Conservation (phyloP, 53 echinoderm and acorn worm species). For the Holothuria leucospilota region DNA sequence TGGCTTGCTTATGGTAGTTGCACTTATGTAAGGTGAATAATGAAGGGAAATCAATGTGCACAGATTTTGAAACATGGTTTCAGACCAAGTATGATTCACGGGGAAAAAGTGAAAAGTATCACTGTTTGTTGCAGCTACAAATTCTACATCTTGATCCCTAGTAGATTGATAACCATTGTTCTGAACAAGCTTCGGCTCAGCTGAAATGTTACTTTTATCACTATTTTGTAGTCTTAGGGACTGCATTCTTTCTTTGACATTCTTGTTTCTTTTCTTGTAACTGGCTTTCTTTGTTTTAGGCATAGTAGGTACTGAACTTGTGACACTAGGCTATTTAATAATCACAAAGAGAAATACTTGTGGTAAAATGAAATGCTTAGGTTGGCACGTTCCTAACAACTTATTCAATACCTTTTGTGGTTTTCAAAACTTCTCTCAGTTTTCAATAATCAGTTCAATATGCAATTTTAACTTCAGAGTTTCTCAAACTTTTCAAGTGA, state of each 20-base stretch:
- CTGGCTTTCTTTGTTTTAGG: neutral
- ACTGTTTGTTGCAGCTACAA: neutral
- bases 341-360: too few relatives aligned
- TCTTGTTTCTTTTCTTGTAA: neutral
- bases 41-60: neutral
- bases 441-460: too few relatives aligned
- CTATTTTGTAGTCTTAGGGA: neutral
- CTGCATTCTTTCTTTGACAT: neutral
- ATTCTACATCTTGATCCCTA: neutral
- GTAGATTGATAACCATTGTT: neutral
- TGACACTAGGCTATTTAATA: too few relatives aligned
- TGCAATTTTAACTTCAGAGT: too few relatives aligned
- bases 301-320: neutral
- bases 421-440: too few relatives aligned
- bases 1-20: neutral
- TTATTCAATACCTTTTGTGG: too few relatives aligned
- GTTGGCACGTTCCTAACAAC: too few relatives aligned
- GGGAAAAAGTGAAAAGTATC: conserved; percentile 8
- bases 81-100: conserved; percentile 2
- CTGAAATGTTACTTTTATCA: neutral
- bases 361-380: too few relatives aligned
- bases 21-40: neutral
- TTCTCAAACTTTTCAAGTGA: too few relatives aligned
- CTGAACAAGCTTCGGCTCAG: neutral
- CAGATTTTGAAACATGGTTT: neutral